Evolutionary conservation across 2,113 vertebrate species (phyloP), one percentile per base, ranked within the genome.

Genomic region (Carassius carassius): DNA sequence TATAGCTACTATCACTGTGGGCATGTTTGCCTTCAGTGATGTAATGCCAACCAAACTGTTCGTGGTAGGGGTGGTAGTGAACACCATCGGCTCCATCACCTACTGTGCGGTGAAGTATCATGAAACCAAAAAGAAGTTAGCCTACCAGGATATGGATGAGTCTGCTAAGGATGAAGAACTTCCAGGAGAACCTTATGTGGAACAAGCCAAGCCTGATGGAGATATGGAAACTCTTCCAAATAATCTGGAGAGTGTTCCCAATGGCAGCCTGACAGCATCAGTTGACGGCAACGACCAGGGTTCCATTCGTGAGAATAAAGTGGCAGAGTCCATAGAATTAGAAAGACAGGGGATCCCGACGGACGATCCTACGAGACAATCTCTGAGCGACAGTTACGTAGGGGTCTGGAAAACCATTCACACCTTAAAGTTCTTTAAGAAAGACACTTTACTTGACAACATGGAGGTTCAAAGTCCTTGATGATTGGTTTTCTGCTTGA

Each of bases 1-100:
- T 94, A 96, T 99, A 60, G 97, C 96, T 87, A 99, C 98, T 84
- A 99, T 99, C 92, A 99, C 98, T 0, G 98, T 99, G 29, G 98
- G 98, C 83, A 99, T 99, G 97, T 92, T 99, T 93, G 98, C 97
- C 0, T 99, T 99, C 93, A 96, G 65, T 35, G 97, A 99, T 0
- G 97, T 99, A 41, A 95, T 95, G 65, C 98, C 98, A 51, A 99
- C 98, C 0, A 92, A 92, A 8, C 93, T 99, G 41, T 99, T 99
- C 88, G 95, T 99, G 83, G 97, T 95, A 0, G 98, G 98, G 0
- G 96, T 99, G 35, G 97, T 95, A 87, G 98, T 99, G 70, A 99
- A 99, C 93, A 99, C 98, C 0, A 47, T 97, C 41, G 98, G 98
- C 74, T 99, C 98, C 77, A 62, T 99, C 91, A 98, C 94, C 87